Percentiles rank a stretch among this genome's conserved stretches.
phyloP scores from a whole-genome alignment of 2,888 invertebrate species.

The Fissipunctia ypsillon region DNA sequence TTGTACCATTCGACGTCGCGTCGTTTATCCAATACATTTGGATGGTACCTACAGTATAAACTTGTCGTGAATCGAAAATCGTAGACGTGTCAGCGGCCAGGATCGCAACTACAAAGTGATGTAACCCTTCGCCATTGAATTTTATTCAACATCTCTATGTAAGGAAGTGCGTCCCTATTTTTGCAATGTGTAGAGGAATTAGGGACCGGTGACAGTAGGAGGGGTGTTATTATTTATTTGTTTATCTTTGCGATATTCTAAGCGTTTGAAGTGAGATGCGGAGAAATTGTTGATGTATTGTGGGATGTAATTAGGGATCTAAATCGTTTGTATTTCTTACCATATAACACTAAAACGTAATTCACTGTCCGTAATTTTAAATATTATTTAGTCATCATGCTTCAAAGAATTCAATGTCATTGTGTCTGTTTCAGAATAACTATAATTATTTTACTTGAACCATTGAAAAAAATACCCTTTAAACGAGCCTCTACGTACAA shows the following conservation, averaged over 20 bases:
- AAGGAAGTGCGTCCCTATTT: constrained; percentile 44
- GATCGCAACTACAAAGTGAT: constrained; percentile 48
- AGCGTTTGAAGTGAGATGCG: constrained; percentile 3
- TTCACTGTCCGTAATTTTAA: background rate
- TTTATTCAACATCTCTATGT: constrained; percentile 58
- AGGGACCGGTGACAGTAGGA: constrained; percentile 15
- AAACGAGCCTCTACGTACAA: background rate
- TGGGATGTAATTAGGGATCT: background rate
- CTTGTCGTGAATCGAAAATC: constrained; percentile 42
- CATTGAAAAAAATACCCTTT: background rate
- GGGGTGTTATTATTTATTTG: constrained; percentile 49
- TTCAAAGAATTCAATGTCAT: background rate
- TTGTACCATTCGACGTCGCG: constrained; percentile 18
- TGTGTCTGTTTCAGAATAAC: background rate
- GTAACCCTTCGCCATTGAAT: constrained; percentile 55
- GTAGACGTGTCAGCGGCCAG: constrained; percentile 36
- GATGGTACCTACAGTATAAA: constrained; percentile 40
- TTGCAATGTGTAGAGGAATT: constrained; percentile 43
- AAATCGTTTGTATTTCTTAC: background rate
- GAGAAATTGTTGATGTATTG: constrained; percentile 12
- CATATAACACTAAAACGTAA: background rate
- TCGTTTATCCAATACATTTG: constrained; percentile 41
- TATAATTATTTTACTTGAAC: background rate
- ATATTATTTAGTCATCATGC: background rate
- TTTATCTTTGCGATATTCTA: constrained; percentile 32